phyloP scores from a whole-genome alignment of 2,888 invertebrate species.

The Catocala nupta region DNA sequence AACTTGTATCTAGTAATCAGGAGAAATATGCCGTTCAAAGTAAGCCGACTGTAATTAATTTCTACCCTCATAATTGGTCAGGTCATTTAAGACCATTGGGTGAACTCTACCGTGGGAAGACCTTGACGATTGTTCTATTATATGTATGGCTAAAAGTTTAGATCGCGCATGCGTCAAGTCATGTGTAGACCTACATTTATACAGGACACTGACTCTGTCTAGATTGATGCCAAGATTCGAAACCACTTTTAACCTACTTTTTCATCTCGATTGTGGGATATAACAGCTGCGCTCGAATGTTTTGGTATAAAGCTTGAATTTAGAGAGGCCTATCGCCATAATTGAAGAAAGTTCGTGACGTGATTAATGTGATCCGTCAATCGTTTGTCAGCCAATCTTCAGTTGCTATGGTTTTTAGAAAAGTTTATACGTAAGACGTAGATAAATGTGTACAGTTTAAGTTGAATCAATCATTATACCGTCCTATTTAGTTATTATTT shows the following conservation, averaged over 20 bases:
- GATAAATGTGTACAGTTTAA: conserved; percentile 18
- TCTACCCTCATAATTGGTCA: conserved; percentile 55
- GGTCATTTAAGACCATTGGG: conserved; percentile 51
- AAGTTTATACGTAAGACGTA: conserved; percentile 19
- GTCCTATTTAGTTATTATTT: no score
- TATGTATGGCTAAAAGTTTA: conserved; percentile 37
- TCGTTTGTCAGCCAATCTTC: conserved; percentile 22
- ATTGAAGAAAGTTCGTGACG: conserved; percentile 30
- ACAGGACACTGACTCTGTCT: conserved; percentile 15
- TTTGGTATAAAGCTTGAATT: conserved; percentile 39
- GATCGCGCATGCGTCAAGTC: conserved; percentile 44
- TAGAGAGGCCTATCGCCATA: conserved; percentile 34
- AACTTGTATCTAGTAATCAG: conserved; percentile 12
- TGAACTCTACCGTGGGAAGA: conserved; percentile 64
- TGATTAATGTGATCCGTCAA: conserved; percentile 37
- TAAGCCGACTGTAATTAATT: conserved; percentile 44
- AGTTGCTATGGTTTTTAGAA: conserved; percentile 16
- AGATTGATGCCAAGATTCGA: conserved; percentile 34
- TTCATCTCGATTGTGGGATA: conserved; percentile 45
- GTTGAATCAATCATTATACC: neutral
- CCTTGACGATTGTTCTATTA: conserved; percentile 63
- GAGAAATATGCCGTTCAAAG: conserved; percentile 35
- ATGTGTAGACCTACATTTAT: conserved; percentile 21
- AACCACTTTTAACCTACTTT: conserved; percentile 64
- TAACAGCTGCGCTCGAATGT: conserved; percentile 52